A percentile compares a stretch with the other conserved stretches of the same genome.
Conservation (phyloP, 2,888 invertebrate species). For the Agonopterix heracliana region DNA sequence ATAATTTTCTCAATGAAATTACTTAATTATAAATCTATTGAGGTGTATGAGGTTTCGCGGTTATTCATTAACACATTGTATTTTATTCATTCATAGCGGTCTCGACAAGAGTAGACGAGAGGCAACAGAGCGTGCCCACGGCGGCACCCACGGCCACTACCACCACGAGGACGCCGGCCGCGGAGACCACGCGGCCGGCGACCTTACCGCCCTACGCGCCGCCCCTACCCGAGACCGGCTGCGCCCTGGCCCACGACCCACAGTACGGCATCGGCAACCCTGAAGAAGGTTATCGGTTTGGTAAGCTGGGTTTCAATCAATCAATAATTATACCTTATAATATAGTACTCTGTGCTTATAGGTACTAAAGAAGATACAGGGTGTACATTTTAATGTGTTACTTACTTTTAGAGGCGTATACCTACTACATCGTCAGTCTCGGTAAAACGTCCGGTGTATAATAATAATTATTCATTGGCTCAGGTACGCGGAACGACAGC, state of each 20-base stretch:
- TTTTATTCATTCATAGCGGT: too few species aligned
- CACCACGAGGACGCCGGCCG: slow-evolving; percentile 6
- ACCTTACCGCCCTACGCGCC: slow-evolving; percentile 33
- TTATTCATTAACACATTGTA: too few species aligned
- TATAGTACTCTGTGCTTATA: too few species aligned
- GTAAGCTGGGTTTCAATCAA: slow-evolving; percentile 50
- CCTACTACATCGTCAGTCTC: too few species aligned
- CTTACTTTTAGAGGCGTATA: too few species aligned
- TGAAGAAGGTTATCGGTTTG: slow-evolving; percentile 78
- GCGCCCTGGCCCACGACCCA: slow-evolving; percentile 69
- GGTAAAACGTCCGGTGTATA: too few species aligned
- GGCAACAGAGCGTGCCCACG: slow-evolving; percentile 17
- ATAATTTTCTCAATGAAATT: too few species aligned
- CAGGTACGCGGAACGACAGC: slow-evolving; percentile 81
- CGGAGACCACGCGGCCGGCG: slow-evolving; percentile 14
- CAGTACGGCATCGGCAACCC: slow-evolving; percentile 66
- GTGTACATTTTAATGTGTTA: too few species aligned
- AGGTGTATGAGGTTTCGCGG: too few species aligned
- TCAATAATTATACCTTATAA: too few species aligned
- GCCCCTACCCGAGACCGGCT: slow-evolving; percentile 59
- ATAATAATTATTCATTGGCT: too few species aligned
- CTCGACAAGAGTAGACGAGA: slow-evolving; percentile 1
- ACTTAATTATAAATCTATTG: too few species aligned
- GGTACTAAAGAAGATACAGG: not conserved
- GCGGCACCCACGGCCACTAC: slow-evolving; percentile 1